phyloP scores from a whole-genome alignment of 1,140 invertebrate genomes.

The Neotoxoptera formosana region DNA sequence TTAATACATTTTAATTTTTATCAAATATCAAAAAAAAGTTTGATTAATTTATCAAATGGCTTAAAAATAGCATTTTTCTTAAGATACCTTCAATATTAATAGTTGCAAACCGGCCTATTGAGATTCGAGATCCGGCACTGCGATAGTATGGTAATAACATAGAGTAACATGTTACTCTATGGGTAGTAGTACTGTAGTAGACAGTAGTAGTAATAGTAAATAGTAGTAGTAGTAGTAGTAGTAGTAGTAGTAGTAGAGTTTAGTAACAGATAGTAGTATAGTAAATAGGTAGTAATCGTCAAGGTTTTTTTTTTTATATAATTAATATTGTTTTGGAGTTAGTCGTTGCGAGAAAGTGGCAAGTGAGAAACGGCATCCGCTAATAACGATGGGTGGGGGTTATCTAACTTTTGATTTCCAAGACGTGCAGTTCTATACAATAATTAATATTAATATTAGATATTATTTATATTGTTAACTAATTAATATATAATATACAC shows the following conservation, averaged over 20 bases:
- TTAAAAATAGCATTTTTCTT: too few relatives aligned
- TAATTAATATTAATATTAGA: background rate
- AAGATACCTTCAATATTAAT: too few relatives aligned
- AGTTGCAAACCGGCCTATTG: too few relatives aligned
- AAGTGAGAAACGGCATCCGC: background rate
- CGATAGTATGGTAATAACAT: too few relatives aligned
- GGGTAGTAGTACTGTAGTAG: too few relatives aligned
- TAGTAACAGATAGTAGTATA: background rate
- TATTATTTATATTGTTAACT: background rate
- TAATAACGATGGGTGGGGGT: background rate
- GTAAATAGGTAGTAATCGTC: background rate
- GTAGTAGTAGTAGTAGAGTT: background rate
- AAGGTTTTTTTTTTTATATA: background rate
- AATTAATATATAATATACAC: background rate
- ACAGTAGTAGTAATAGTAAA: too few relatives aligned
- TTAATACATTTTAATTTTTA: too few relatives aligned
- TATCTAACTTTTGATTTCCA: background rate
- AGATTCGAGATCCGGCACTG: too few relatives aligned
- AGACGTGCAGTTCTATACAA: background rate
- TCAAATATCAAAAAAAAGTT: too few relatives aligned
- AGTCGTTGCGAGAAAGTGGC: too few relatives aligned
- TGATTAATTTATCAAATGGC: too few relatives aligned
- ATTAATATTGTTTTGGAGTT: background rate
- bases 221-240: background rate
- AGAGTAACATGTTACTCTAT: too few relatives aligned